Evolutionary conservation across 2,888 invertebrate genomes (phyloP).

Genomic region (Zele albiditarsus): DNA sequence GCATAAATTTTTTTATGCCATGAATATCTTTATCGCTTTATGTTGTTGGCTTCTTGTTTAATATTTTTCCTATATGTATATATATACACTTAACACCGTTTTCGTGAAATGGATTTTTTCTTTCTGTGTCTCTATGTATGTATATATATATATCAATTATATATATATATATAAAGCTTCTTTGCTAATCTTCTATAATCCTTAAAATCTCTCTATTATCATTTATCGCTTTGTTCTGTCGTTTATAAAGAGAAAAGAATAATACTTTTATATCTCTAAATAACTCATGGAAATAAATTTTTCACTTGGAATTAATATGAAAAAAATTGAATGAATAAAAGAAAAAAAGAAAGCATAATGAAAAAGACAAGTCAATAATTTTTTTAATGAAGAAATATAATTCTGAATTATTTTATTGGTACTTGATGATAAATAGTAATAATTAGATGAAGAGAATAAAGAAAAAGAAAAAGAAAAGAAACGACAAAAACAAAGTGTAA

Average conservation of each 20-base stretch:
- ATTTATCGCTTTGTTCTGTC: not conserved
- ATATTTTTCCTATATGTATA: constrained; percentile 3
- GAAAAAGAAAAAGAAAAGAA: constrained; percentile 8
- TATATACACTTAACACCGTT: not conserved
- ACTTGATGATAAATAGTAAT: not conserved
- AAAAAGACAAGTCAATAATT: not conserved
- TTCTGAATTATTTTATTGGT: constrained; percentile 11
- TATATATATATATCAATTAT: not conserved
- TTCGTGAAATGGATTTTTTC: constrained; percentile 16
- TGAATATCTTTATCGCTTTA: not conserved
- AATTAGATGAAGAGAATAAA: not conserved
- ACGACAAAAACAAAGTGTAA: constrained; percentile 29
- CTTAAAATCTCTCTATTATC: not conserved
- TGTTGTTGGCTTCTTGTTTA: not conserved
- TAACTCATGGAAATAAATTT: not conserved
- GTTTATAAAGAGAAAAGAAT: not conserved
- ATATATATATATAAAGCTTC: not conserved
- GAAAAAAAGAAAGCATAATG: not conserved
- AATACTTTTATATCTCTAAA: not conserved
- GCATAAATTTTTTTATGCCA: not conserved
- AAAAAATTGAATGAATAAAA: not conserved
- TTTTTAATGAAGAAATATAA: not conserved
- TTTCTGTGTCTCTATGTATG: not conserved
- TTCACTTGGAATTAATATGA: not conserved
- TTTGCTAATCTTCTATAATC: constrained; percentile 5